Evolutionary conservation across 2,797 vertebrate genomes (phyloP), one percentile per base, ranked within the genome.

Genomic region (Hephaestus fuliginosus): DNA sequence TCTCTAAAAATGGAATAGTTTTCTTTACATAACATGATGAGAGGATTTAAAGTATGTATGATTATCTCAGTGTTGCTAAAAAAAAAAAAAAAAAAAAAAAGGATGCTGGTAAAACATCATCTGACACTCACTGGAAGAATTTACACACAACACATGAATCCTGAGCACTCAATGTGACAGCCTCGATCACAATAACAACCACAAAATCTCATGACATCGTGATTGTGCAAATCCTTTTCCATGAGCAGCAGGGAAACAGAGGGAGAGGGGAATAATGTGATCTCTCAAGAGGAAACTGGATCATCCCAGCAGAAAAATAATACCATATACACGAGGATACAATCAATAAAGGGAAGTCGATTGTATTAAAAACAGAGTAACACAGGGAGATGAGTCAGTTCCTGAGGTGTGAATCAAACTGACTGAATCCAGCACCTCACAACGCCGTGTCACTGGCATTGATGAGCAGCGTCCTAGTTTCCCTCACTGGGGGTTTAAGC

Each of bases 391-490:
- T 11, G 39, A 68, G 14, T 30, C n/a, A 58, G 20, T 17, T 70
- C 12, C 57, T 51, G 17, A 62, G 7, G 17, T 64, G 30, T 49
- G 30, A 76, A 58, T 69, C 9, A 65, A 48, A 56, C 20, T 67
- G 20, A 72, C 43, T 57, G 7, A 56, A 25, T 53, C 1, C 41
- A 36, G 30, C 3, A 1, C 61, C 68, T 62, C 3, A 49, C 25
- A 28, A 43, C 20, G 30, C 68, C 25, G 55, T 18, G 8, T 65
- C 43, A 28, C 28, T 51, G 25, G 15, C 58, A 41, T 44, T 44
- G 69, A 61, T 60, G 66, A 74, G 39, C 33, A 41, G 43, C 33
- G 60, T 86, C 78, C 78, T 74, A 73, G 67, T 84, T 86, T 91
- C 41, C 49, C 60, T 70, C 58, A 18, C 25, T 64, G 55, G 56